Evolutionary conservation across 2,113 vertebrate genomes (phyloP), one percentile per base, ranked within the genome.

Genomic region (Poeciliopsis occidentalis): DNA sequence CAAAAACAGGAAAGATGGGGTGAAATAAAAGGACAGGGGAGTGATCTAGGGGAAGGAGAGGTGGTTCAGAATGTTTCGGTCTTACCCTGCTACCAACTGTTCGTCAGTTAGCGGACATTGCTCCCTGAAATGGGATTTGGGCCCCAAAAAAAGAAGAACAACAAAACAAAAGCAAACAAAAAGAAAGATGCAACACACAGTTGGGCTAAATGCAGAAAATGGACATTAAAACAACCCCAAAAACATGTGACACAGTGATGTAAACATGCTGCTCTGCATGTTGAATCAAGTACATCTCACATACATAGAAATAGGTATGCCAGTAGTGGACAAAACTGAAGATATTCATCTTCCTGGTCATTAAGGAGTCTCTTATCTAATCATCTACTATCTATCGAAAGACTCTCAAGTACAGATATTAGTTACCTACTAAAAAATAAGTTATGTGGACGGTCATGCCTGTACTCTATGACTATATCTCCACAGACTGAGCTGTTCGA

Each of bases 21-120:
- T 69, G 65, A 77, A 71, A 60, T 83, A 87, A 79, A 89, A 93
- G 89, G 81, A 88, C 84, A 94, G 82, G 91, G 82, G 85, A 4
- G 44, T 94, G 95, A 93, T 95, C 91, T 93, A 95, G 94, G 94
- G 89, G 94, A 80, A 92, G 92, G 90, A 89, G 90, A 92, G 76
- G 91, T 94, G 95, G 85, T 93, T 95, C 86, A 93, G 93, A 95
- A 95, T 70, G 2, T 83, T 94, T 93, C 88, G 84, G 83, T 96
- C 97, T 99, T 98, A 98, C 96, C 97, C 97, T 74, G 95, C 94
- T 95, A 97, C 97, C 95, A 97, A 97, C 94, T 96, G 95, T 95
- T 97, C 96, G 90, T 97, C 95, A 93, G 94, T 96, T 95, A 96
- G 93, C 94, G 95, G 95, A 96, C 95, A 95, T 90, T 96, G 95